A percentile compares a stretch with the other conserved stretches of the same genome.
Conservation (phyloP, 2,888 invertebrate species). For the Nomada ruficornis region DNA sequence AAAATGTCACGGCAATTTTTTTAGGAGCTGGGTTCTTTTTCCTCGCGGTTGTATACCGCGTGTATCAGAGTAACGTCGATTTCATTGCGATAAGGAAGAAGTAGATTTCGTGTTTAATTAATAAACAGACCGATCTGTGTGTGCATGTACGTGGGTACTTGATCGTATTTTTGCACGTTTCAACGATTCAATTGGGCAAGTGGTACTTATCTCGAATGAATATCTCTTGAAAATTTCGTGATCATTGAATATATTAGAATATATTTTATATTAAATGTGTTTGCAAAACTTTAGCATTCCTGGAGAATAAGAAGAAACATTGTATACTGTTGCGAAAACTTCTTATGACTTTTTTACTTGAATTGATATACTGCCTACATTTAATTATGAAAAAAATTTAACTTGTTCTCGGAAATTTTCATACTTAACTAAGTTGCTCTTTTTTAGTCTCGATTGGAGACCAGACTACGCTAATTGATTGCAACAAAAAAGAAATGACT, state of each 20-base stretch:
- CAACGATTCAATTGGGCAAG: background rate
- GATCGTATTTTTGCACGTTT: background rate
- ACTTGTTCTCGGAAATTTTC: too few relatives aligned
- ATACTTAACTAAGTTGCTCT: too few relatives aligned
- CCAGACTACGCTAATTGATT: background rate
- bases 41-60: background rate
- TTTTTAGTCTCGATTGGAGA: too few relatives aligned
- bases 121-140: constrained; percentile 13
- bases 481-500: background rate
- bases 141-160: too few relatives aligned
- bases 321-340: too few relatives aligned
- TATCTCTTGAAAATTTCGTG: background rate
- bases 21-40: background rate
- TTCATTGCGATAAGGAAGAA: constrained; percentile 26
- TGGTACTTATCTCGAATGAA: background rate
- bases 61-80: constrained; percentile 35
- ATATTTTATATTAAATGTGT: background rate
- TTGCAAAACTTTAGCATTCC: too few relatives aligned
- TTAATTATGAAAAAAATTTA: too few relatives aligned
- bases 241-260: background rate
- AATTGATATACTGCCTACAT: background rate
- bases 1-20: constrained; percentile 52
- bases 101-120: constrained; percentile 43
- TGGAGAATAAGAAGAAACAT: too few relatives aligned
- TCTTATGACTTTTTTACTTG: background rate